These are phyloP conservation scores for Mola mola DNA, from an alignment of 2,113 vertebrate species.

Conservation along the genomic window DNA sequence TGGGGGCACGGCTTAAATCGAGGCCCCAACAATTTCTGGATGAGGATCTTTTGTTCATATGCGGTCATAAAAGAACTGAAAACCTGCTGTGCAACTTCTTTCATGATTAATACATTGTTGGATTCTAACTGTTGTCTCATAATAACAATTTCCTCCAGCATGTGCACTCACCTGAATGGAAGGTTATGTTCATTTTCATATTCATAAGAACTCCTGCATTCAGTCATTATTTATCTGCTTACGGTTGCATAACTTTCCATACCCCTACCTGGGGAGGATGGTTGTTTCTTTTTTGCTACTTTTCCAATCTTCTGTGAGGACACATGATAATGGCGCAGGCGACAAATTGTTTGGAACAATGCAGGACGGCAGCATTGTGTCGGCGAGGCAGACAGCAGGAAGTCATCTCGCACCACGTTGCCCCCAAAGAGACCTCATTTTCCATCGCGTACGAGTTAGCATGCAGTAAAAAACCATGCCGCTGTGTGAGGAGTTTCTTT, in stretches of 20 bases:
- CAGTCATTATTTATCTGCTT: constrained; percentile 23
- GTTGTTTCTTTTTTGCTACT: constrained; percentile 15
- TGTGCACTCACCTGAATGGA: constrained; percentile 15
- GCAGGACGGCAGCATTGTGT: constrained; percentile 45
- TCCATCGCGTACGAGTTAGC: constrained; percentile 10
- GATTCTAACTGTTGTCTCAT: constrained; percentile 5
- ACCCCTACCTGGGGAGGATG: neutral
- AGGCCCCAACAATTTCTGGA: neutral
- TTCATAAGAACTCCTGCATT: constrained; percentile 26
- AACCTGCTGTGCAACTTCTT: neutral
- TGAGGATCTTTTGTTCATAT: constrained; percentile 3
- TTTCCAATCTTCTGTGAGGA: constrained; percentile 19
- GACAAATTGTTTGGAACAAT: constrained; percentile 42
- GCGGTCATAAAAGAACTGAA: too few species aligned
- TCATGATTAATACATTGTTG: neutral
- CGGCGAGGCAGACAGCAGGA: constrained; percentile 4
- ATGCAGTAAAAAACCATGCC: neutral
- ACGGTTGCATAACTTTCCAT: constrained; percentile 41
- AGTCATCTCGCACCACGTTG: constrained; percentile 4
- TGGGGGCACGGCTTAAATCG: neutral
- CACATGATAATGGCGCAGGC: constrained; percentile 17
- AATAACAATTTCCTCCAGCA: neutral
- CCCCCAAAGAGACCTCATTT: constrained; percentile 50
- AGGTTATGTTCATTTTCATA: constrained; percentile 38
- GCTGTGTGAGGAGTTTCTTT: too few species aligned